Evolutionary conservation across 2,888 invertebrate species (phyloP).

Genomic region (Limnephilus rhombicus): DNA sequence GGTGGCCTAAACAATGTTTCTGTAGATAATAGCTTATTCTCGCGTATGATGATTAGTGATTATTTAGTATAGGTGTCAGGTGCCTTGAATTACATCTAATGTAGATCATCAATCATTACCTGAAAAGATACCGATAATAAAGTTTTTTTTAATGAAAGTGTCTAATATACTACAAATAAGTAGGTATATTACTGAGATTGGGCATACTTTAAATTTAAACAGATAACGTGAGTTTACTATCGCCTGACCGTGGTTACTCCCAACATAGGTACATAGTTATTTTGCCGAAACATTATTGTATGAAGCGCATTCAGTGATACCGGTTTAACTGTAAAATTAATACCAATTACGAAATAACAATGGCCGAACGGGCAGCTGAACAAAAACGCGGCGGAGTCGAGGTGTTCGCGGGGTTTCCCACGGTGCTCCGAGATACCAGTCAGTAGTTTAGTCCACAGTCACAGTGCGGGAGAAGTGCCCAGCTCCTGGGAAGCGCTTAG

Average conservation of each 20-base stretch:
- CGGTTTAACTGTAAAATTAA: conserved; percentile 55
- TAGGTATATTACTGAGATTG: neutral
- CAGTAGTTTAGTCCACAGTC: neutral
- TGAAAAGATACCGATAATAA: neutral
- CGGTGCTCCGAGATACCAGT: conserved; percentile 15
- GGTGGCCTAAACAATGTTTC: no score
- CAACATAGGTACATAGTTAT: neutral
- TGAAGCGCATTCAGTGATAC: conserved; percentile 43
- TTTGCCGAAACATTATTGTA: neutral
- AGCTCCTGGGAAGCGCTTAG: neutral
- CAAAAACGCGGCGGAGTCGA: conserved; percentile 22
- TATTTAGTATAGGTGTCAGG: neutral
- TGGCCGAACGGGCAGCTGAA: conserved; percentile 47
- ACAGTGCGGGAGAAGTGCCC: neutral
- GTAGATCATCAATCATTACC: neutral
- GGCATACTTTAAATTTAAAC: neutral
- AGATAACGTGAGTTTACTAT: neutral
- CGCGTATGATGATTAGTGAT: neutral
- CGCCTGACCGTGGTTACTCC: neutral
- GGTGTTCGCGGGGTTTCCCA: conserved; percentile 25
- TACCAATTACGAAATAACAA: conserved; percentile 55
- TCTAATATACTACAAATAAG: neutral
- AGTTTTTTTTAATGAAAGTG: no score
- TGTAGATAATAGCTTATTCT: no score
- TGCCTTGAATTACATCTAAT: no score